Conservation (phyloP, 2,797 vertebrate genomes). For the Aselliscus stoliczkanus region DNA sequence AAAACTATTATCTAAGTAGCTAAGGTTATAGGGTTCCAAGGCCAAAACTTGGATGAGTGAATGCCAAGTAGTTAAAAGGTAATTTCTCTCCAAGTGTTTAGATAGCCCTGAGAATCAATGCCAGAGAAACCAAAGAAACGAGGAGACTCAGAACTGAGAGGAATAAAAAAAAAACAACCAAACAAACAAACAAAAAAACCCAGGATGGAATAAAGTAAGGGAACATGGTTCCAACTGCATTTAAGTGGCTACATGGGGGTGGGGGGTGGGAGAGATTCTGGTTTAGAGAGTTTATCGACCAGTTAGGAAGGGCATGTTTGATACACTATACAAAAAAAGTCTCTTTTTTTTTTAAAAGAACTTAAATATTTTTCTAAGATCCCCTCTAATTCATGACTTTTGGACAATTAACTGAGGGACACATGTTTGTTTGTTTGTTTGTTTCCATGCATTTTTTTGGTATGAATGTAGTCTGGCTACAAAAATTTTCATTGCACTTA, state of each 20-base stretch:
- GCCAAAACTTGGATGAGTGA: neutral
- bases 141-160: neutral
- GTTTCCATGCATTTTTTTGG: neutral
- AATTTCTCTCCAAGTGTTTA: neutral
- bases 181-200: no score
- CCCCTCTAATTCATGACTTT: neutral
- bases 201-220: neutral
- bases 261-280: neutral
- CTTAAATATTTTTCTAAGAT: neutral
- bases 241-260: neutral
- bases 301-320: neutral
- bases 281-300: neutral
- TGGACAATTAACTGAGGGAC: neutral
- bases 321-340: neutral
- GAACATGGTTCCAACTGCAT: neutral
- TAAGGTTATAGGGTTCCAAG: neutral
- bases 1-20: neutral
- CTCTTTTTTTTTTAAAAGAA: neutral
- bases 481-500: neutral
- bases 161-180: neutral
- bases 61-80: neutral
- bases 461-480: neutral
- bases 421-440: neutral
- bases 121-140: neutral
- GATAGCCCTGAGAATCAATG: neutral